Evolutionary conservation across 2,888 invertebrate species (phyloP), one percentile per base, ranked within the genome.

Genomic region (Laothoe populi): DNA sequence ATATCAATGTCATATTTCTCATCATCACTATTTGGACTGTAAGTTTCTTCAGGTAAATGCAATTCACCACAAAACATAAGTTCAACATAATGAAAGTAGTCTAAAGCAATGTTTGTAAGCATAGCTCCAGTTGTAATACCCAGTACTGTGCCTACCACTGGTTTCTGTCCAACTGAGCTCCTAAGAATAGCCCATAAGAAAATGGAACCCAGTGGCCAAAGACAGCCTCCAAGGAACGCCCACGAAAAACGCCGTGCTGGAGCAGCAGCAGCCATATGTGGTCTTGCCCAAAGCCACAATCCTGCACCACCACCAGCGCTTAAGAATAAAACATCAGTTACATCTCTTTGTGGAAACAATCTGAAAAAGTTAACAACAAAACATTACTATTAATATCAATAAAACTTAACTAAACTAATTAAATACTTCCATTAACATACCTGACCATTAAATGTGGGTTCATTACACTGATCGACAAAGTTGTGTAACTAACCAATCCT

Each of bases 201-300:
- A 57, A 98, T 96, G 0, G 98, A 98, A 13, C 98, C 98, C 79
- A 98, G 95, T 69, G 97, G 97, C 93, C 98, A 96, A 23, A 98
- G 93, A 10, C 96, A 93, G 49, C 97, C 95, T 60, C 97, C 96
- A 64, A 96, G 77, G 67, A 94, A 97, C 93, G 95, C 96, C 93
- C 95, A 97, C 35, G 94, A 90, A 70, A 95, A 93, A 63, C 94
- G 94, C 68, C 94, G 94, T 63, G 94, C 93, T 31, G 93, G 94
- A 10, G 94, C 84, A 8, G 96, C 94, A n/a, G 90, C 90, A 63
- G 94, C 93, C 84, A 98, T 92, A 81, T 98, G 97, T 48, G 96
- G 95, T 67, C 97, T 94, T 59, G 95, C 95, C 87, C 96, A 97
- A 23, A 98, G 91, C 93, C 97, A 98, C 58, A 97, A 91, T 2